Evolutionary conservation across 2,888 invertebrate genomes (phyloP).

Genomic region (Agrochola macilenta): DNA sequence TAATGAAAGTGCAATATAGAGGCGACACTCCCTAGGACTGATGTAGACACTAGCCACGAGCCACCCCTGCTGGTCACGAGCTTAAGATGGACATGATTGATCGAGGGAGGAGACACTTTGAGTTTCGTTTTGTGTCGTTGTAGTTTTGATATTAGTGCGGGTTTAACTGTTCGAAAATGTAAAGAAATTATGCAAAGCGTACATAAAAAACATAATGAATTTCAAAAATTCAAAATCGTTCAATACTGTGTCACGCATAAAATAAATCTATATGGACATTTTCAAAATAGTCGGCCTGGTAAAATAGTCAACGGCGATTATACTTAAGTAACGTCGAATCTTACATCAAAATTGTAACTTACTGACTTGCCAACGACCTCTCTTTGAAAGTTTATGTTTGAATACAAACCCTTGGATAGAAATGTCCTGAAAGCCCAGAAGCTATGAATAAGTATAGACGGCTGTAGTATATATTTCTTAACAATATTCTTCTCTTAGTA

Average conservation of each 20-base stretch:
- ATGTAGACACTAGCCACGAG: conserved; percentile 16
- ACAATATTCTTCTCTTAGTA: background rate
- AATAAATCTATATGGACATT: background rate
- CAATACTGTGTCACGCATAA: background rate
- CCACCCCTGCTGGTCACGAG: conserved; percentile 20
- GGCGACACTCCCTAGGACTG: conserved; percentile 24
- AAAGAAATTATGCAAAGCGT: background rate
- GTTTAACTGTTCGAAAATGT: background rate
- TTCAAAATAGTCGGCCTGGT: background rate
- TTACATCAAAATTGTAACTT: background rate
- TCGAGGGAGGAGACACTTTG: conserved; percentile 38
- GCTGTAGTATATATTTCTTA: background rate
- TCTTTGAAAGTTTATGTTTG: background rate
- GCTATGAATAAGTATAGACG: background rate
- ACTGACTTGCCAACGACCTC: background rate
- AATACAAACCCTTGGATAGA: background rate
- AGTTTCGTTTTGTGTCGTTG: conserved; percentile 3
- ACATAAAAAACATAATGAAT: background rate
- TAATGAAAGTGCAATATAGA: conserved; percentile 49
- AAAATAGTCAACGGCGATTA: background rate
- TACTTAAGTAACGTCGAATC: background rate
- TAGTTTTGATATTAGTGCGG: background rate
- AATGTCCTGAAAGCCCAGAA: background rate
- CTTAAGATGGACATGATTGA: conserved; percentile 61
- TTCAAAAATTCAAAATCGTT: background rate